Base-by-base conservation (phyloP, 1,140 invertebrate species). In the Chymomyza costata region DNA sequence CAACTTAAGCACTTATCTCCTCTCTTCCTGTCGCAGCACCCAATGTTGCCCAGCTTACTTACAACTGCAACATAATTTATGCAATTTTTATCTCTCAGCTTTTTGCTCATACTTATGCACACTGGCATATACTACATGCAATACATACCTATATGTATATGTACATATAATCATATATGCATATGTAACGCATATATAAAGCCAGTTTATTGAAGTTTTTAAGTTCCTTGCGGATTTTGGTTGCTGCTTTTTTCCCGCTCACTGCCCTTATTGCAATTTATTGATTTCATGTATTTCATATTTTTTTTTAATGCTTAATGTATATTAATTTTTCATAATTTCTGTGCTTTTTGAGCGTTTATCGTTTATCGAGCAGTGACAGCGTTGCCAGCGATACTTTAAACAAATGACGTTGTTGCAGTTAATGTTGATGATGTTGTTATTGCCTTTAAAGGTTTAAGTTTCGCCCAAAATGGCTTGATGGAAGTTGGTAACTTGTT, bases 251-350 rank as follows among this genome's bases (percentile, higher is more conserved):
- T 25, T 25, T 25, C 21, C 21, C 21, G 3, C 8, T 8, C 8
- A 25, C 21, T 25, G 21, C 21, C 21, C 8, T 25, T 59, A 34
- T 46, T 71, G 73, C 73, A 78, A 71, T 80, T 80, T 78, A 78
- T 78, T 80, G 71, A 78, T 78, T 71, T 71, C 62, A 51, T 51
- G 63, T 63, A 58, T n/a, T n/a, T n/a, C n/a, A n/a, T n/a, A n/a
- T n/a, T n/a, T n/a, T n/a, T n/a, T n/a, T 66, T 57, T 25, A 25
- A 3, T 25, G 21, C 3, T 5, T 25, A 25, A 3, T 25, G 21
- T 25, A 25, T 8, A 60, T 76, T 71, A 66, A 71, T 78, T 78
- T 63, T 52, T 54, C 49, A 58, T 63, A 49, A 46, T 63, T 53
- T 45, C 21, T 46, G 38, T 56, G 19, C 40, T 3, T 25, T 5